Base-by-base conservation (phyloP, 2,888 invertebrate genomes). In the Patella caerulea region DNA sequence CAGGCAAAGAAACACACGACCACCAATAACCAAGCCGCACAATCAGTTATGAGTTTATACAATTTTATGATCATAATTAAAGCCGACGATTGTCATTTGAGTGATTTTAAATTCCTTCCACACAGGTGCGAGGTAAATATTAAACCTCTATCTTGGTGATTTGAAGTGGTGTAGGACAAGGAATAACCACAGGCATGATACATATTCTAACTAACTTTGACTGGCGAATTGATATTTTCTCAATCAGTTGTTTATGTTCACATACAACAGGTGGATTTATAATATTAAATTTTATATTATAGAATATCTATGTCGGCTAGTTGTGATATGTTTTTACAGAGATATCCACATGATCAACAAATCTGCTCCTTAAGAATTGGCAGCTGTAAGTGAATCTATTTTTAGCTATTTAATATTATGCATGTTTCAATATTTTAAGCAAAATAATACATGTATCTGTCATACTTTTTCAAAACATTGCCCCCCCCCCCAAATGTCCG, bases 251-350 rank as follows among this genome's bases (percentile, higher is more conserved):
- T 78, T 82, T 91, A 92, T n/a, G 17, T 71, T n/a, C 7, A 9
- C 0, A 29, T 71, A 12, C 19, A 2, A 0, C n/a, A 2, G n/a
- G 17, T 9, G 9, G 45, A 34, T 71, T 24, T 71, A 71, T 9
- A 14, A 71, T 9, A 2, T 19, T 19, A 4, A n/a, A 53, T 24
- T 74, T 45, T n/a, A 45, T 59, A 15, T 59, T 72, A 83, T 85
- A 96, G 98, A 92, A 96, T 98, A 92, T 98, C 98, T 72, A 93
- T 98, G 89, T 97, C 98, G 74, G 94, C 98, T 86, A 96, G 98
- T 77, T 98, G 98, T 91, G 98, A 98, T 81, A 98, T 98, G 98
- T 96, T 98, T 93, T 94, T 98, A 88, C 97, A 98, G 93, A 94
- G 98, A 84, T 98, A 98, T 93, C 98, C 98, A 11, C 93, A 98